Percentiles rank a stretch among this genome's conserved stretches.
These are phyloP conservation scores for Xiphophorus couchianus DNA, from an alignment of 2,113 vertebrate species.

Conservation along the genomic window DNA sequence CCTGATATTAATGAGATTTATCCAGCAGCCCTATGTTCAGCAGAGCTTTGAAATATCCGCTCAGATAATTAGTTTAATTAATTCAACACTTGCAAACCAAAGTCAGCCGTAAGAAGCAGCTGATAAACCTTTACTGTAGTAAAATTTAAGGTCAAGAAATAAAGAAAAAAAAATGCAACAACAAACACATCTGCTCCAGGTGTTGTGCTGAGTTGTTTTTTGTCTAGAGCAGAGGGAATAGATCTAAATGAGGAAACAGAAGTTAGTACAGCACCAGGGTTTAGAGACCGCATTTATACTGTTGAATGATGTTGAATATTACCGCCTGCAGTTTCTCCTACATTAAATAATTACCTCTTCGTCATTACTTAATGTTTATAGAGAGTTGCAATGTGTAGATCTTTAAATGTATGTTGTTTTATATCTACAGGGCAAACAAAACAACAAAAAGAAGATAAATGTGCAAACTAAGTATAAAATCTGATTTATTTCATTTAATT, in stretches of 20 bases:
- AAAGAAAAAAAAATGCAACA: neutral
- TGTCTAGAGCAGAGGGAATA: neutral
- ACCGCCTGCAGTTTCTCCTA: neutral
- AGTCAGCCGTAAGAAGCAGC: neutral
- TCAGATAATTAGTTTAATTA: neutral
- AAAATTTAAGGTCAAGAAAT: neutral
- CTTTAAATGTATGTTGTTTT: neutral
- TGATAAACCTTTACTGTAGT: neutral
- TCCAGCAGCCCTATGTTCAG: neutral
- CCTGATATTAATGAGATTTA: neutral
- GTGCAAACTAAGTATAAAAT: no score
- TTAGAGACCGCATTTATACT: no score
- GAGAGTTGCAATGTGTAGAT: neutral
- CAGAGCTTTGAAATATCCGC: constrained; percentile 1
- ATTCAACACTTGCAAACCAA: neutral
- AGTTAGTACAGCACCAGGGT: neutral
- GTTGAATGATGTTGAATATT: no score
- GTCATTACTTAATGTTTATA: neutral
- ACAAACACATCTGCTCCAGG: neutral
- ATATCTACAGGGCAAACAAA: neutral
- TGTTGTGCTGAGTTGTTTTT: neutral
- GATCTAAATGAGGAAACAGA: neutral
- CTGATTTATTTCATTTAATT: neutral
- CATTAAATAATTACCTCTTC: neutral
- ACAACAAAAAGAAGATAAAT: neutral